These are phyloP conservation scores for Tanypteryx hageni DNA, from an alignment of 2,888 invertebrate species.

Conservation along the genomic window DNA sequence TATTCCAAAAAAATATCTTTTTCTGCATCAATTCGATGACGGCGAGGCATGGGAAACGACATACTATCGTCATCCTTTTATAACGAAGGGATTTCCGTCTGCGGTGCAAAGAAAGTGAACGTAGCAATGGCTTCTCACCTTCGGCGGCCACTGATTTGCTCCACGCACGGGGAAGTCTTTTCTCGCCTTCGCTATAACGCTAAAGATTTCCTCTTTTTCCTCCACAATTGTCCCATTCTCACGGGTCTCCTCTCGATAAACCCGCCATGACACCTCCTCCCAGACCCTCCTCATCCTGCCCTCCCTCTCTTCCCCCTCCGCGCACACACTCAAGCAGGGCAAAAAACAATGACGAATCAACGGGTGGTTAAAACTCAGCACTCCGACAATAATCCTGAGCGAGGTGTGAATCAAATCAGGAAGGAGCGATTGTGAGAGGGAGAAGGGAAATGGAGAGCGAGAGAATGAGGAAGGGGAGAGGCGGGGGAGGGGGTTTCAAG, in stretches of 20 bases:
- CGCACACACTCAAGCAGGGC: background rate
- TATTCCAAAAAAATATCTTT: too few relatives aligned
- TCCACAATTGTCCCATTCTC: too few relatives aligned
- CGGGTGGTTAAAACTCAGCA: slow-evolving; percentile 34
- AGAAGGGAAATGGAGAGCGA: background rate
- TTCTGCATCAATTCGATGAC: too few relatives aligned
- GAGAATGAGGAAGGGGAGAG: background rate
- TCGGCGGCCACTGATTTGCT: background rate
- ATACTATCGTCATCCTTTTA: too few relatives aligned
- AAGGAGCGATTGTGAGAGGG: background rate
- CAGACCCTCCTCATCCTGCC: background rate
- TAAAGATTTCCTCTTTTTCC: too few relatives aligned
- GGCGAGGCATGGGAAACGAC: too few relatives aligned
- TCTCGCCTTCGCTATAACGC: background rate
- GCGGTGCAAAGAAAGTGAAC: background rate
- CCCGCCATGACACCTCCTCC: background rate
- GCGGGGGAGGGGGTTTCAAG: too few relatives aligned
- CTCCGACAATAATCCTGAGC: background rate
- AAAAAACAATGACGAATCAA: slow-evolving; percentile 38
- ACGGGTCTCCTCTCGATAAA: background rate
- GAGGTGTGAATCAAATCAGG: background rate
- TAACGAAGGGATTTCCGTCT: background rate
- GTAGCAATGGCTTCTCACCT: background rate
- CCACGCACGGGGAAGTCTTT: background rate
- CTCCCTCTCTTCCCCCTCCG: background rate